Evolutionary conservation across 2,797 vertebrate species (phyloP), one percentile per base, ranked within the genome.

Genomic region (Basileuterus tristriatus): DNA sequence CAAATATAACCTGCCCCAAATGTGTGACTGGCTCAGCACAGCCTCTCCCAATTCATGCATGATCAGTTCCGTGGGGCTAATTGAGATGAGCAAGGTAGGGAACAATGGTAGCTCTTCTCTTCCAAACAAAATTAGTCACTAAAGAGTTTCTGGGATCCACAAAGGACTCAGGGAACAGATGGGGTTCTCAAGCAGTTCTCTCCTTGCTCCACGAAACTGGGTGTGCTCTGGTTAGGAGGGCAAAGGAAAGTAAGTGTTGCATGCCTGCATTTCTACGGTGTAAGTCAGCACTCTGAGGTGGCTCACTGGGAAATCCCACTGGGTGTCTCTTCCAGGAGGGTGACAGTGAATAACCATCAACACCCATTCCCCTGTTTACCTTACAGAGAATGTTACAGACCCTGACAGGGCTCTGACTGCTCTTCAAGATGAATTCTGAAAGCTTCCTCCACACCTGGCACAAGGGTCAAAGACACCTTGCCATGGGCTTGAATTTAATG

Each of bases 241-340:
- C 39, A 29, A 63, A 59, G 74, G 53, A 70, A 81, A 89, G 6
- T 9, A 19, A 27, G 11, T 36, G 37, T 64, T 49, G 21, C 5
- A 32, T 2, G 4, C 41, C 58, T 87, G 24, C 8, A 37, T 78
- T 87, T 89, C 29, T 34, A 21, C 0, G 0, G 37, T 27, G 34
- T 21, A 20, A 59, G 15, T 62, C 56, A 74, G 30, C 15, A 14
- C 9, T 32, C 9, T 1, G 1, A 41, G 30, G 30, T 27, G 46
- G 18, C 39, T 59, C n/a, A 29, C 15, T 53, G 50, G 34, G 82
- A 89, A 77, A 83, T 81, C n/a, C 47, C 6, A 4, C 11, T 2
- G 10, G 8, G 9, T 70, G 36, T 20, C 29, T 55, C 53, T 82
- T 68, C 37, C 26, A 10, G 53, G 18, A 39, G 9, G 16, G 39